Evolutionary conservation across 2,113 vertebrate species (phyloP), one percentile per base, ranked within the genome.

Genomic region (Corythornis cristatus): DNA sequence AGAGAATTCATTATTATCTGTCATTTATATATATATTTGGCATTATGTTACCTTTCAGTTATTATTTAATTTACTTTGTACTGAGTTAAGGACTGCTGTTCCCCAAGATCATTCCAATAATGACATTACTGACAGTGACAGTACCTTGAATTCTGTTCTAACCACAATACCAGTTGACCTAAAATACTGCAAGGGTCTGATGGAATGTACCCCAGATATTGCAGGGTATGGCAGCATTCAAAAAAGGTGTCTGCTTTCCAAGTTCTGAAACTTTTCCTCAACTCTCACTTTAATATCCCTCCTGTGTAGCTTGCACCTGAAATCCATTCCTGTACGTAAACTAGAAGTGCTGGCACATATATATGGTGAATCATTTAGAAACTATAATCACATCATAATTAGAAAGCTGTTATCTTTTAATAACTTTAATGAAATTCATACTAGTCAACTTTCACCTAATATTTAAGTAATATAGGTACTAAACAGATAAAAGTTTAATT

Each of bases 301-400:
- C 45, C 60, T 79, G 23, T 79, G 23, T 40, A 89, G 15, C 33
- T 76, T 60, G 61, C 74, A 94, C 54, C 89, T 94, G 92, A 84
- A 96, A 90, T 62, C 54, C 19, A 12, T 43, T 84, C 22, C 78
- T 66, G 19, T 45, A 45, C 23, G 35, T 58, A 76, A 89, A 66
- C 58, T 14, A 81, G 17, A 78, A 60, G 23, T 67, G 48, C 46
- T 92, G 81, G 75, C 88, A 88, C 54, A 70, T 9, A 40, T 31
- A 43, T 25, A 46, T 5, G 17, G 50, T 76, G 92, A 96, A 54
- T 80, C 73, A 90, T 58, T 79, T 66, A 76, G 74, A 90, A 94
- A 84, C 46, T 48, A 58, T 89, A 93, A 95, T 81, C 76, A 73
- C 42, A 87, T 71, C 33, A 50, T 86, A 93, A 92, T 89, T 93